Evolutionary conservation across 2,113 vertebrate species (phyloP).

Genomic region (Circaetus gallicus): DNA sequence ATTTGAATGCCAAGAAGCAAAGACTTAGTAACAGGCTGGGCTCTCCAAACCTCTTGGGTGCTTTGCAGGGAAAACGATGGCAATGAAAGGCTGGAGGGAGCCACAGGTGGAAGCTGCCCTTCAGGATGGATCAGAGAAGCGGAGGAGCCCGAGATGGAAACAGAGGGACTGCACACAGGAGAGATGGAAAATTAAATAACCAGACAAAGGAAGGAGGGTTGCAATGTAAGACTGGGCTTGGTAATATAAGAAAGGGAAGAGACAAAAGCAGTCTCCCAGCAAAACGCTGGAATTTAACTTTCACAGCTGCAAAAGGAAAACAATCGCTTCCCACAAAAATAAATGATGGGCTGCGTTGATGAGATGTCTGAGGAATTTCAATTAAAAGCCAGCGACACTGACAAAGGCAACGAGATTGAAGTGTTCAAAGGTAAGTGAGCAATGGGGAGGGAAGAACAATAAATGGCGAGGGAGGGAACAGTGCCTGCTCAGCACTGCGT

Average conservation of each 20-base stretch:
- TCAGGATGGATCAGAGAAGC: background rate
- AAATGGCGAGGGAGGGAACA: background rate
- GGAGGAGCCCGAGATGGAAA: background rate
- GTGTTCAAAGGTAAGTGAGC: constrained; percentile 25
- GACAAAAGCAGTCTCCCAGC: background rate
- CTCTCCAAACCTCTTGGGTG: background rate
- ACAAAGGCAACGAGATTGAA: constrained; percentile 37
- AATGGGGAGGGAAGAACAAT: constrained; percentile 26
- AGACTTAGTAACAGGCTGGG: background rate
- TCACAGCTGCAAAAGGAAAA: constrained; percentile 42
- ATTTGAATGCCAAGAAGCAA: background rate
- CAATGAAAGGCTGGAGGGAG: background rate
- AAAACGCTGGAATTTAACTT: constrained; percentile 32
- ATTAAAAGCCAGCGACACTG: constrained; percentile 32
- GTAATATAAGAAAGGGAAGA: background rate
- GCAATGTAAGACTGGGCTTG: background rate
- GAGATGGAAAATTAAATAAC: background rate
- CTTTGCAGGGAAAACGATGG: background rate
- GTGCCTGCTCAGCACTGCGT: background rate
- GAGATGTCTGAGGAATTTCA: constrained; percentile 59
- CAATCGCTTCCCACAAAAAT: constrained; percentile 37
- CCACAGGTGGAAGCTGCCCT: background rate
- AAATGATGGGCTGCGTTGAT: constrained; percentile 1
- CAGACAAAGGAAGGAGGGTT: background rate
- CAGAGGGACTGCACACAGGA: background rate